Conservation (phyloP, 2,797 vertebrate genomes). For the Cyprinodon diabolis region DNA sequence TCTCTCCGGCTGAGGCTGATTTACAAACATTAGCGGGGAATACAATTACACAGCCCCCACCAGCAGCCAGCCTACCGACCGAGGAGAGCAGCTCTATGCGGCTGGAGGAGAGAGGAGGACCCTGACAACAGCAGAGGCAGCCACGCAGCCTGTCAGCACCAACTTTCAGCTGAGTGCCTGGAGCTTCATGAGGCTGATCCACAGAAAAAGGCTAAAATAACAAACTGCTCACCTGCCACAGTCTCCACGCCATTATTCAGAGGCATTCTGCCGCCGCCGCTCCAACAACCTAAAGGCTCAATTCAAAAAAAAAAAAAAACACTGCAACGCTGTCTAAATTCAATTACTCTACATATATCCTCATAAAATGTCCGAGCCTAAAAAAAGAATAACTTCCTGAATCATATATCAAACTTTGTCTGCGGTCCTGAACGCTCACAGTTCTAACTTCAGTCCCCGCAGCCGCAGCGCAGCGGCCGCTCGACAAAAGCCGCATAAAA, state of each 20-base stretch:
- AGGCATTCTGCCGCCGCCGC: constrained; percentile 27
- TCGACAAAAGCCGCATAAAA: constrained; percentile 68
- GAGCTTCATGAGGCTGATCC: neutral
- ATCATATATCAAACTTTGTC: constrained; percentile 51
- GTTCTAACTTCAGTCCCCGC: neutral
- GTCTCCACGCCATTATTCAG: constrained; percentile 36
- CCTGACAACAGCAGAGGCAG: constrained; percentile 44
- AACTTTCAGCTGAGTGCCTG: constrained; percentile 50
- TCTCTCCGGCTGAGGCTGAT: constrained; percentile 86
- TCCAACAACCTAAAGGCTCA: constrained; percentile 16
- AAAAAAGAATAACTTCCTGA: constrained; percentile 49
- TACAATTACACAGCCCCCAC: constrained; percentile 85
- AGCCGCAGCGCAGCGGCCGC: constrained; percentile 44
- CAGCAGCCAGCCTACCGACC: constrained; percentile 61
- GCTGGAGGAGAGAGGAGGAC: constrained; percentile 63
- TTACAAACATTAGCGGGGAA: constrained; percentile 93
- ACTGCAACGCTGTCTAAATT: neutral
- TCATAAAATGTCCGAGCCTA: too few species aligned
- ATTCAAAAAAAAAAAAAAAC: neutral
- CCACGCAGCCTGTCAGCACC: constrained; percentile 28
- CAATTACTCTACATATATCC: neutral
- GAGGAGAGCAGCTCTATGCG: constrained; percentile 68
- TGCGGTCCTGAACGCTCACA: neutral
- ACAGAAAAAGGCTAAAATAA: constrained; percentile 11
- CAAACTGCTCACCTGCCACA: constrained; percentile 67